Evolutionary conservation across 1,140 invertebrate genomes (phyloP), one percentile per base, ranked within the genome.

Genomic region (Listronotus oregonensis): DNA sequence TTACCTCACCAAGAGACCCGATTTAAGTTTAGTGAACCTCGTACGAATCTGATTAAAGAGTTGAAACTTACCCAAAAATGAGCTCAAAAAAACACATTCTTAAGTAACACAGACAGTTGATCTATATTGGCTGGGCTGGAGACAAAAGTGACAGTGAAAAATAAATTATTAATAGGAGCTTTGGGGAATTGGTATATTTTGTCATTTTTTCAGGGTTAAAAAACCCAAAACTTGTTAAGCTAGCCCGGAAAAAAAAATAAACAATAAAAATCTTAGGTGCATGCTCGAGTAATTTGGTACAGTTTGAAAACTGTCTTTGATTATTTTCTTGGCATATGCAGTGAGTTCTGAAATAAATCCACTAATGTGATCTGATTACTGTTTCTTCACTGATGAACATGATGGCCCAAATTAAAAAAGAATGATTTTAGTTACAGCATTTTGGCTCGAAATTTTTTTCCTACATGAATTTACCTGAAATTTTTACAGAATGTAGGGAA

Each of bases 71-170:
- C n/a, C n/a, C n/a, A n/a, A n/a, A n/a, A n/a, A n/a, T n/a, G n/a
- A n/a, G n/a, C n/a, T n/a, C n/a, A n/a, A n/a, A n/a, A n/a, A n/a
- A n/a, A n/a, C n/a, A n/a, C n/a, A n/a, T n/a, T n/a, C n/a, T n/a
- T n/a, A n/a, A n/a, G n/a, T n/a, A n/a, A n/a, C n/a, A n/a, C n/a
- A n/a, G 43, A 68, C 42, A 64, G 65, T 42, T 39, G 56, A 57
- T 9, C n/a, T 34, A 40, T 21, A 68, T 55, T 55, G 64, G 62
- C 56, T 56, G 61, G 56, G 43, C 51, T 52, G 34, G 58, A 49
- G 52, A 67, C 65, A 72, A 73, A 74, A 74, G 73, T 70, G 73
- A 72, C 71, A 74, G 71, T 74, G 71, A 71, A 74, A 74, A 71
- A 72, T 72, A 72, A 67, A 64, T 64, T 63, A 63, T 46, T 64